Base-by-base conservation (phyloP, 2,797 vertebrate species). In the Gambusia yucatana region DNA sequence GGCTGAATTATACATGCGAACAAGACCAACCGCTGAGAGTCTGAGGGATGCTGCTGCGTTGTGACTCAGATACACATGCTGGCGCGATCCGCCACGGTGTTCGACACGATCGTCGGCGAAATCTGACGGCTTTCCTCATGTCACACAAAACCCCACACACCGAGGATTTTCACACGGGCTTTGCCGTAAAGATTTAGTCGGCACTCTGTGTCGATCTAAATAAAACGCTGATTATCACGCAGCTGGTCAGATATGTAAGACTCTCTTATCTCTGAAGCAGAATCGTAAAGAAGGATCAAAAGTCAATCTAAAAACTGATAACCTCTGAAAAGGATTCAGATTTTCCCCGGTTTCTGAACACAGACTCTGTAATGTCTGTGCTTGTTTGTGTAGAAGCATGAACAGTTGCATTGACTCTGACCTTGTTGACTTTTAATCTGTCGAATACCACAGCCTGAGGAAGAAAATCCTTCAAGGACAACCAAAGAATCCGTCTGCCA, bases 1-100 rank as follows among this genome's bases (percentile, higher is more conserved):
- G 1, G 74, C 63, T 89, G 79, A 93, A 91, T 92, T 91, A 88
- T 89, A 89, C 82, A 92, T 81, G 82, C 85, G 78, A 89, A 84
- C 75, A 78, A 73, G 82, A 82, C 72, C 46, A 16, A 71, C 79
- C 46, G 22, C 75, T 1, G 79, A 25, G 82, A 84, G 44, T 52
- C 55, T 6, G 70, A 20, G 55, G 69, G 69, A 75, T 7, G 85
- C 84, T 55, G 73, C 86, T 74, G 86, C 39, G 77, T 57, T 80
- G 67, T 36, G 50, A 77, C 72, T 69, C 52, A 55, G 79, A 82
- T 81, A 71, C 44, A 9, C 63, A 25, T 76, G 50, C 75, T 36
- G 33, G 72, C n/a, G 39, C 39, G 14, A 41, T 17, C 41, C 33
- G 43, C 57, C 20, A 59, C 20, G 47, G 6, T 82, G 69, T 75